Base-by-base conservation (phyloP, 2,888 invertebrate species). In the Lasioglossum pauxillum region DNA sequence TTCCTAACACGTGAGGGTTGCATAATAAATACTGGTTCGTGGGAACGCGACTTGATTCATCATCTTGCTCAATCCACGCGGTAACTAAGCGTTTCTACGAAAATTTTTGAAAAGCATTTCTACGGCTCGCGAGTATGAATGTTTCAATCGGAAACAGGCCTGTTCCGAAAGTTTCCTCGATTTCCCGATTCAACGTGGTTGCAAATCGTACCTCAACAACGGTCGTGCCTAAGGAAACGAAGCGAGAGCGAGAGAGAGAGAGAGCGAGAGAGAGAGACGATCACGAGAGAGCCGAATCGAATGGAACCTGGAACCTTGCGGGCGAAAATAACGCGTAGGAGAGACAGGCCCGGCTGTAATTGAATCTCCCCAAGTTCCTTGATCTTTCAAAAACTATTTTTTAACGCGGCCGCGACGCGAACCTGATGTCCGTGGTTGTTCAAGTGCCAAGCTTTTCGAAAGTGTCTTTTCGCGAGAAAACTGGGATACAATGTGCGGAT, bases 381-480 rank as follows among this genome's bases (percentile, higher is more conserved):
- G 57, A 83, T 31, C 60, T 46, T 78, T 75, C 31, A 31, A 67
- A 35, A 72, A 23, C 74, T 82, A 78, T 80, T 87, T 80, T 79
- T 83, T 85, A 85, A 35, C 53, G 82, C 35, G 41, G 41, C 31
- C 76, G 73, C 76, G 41, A n/a, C 72, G 46, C 60, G 38, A 27
- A 35, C 41, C 64, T 71, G 46, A 60, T 46, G 82, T 78, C 19
- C 73, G 74, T 78, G 80, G 79, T 86, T 82, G 83, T 76, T 89
- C 83, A 91, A 91, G 91, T 91, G 93, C 92, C 92, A 93, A 92
- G 90, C 87, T 91, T 91, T 75, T 86, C 84, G 78, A 90, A 88
- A 90, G 88, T 91, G 91, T 92, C 90, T 91, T 91, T 92, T 86
- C 84, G 87, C 83, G 75, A 79, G 82, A 87, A 31, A 85, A 71